Base-by-base conservation (phyloP, 2,113 vertebrate species). In the Anolis sagrei region DNA sequence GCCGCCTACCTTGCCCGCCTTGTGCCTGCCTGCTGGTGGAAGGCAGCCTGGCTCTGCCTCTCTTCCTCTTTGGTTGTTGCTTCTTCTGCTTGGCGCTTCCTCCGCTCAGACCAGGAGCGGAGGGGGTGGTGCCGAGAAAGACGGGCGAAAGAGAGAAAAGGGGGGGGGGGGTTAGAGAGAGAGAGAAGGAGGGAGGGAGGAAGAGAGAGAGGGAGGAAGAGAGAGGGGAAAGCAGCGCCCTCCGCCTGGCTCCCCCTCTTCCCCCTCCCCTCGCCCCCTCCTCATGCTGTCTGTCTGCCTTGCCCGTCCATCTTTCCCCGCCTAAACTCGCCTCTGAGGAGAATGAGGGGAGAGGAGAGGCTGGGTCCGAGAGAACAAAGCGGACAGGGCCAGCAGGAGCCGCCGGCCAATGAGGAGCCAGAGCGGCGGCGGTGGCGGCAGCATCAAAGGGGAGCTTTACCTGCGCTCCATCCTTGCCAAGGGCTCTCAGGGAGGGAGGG, bases 311-410 rank as follows among this genome's bases (percentile, higher is more conserved):
- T 74, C 85, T 54, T 19, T 19, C 58, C 39, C 82, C 23, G 39
- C 39, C 39, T 44, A 5, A 44, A 44, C 39, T 44, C 39, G 39
- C 48, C 58, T 23, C 66, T 4, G 48, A 49, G 19, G 54, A n/a
- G 77, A 25, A 36, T 74, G 36, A 64, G 61, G n/a, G 18, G 58
- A 79, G 58, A 48, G 48, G 61, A 1, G 51, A 87, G 77, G 91
- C 78, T 84, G 68, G 87, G 51, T 82, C 79, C 70, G 88, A 44
- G 62, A 87, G 86, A 87, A 87, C 86, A 87, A 87, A 87, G 86
- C 86, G 74, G 75, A 74, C 39, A 62, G 66, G 76, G 62, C 61
- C 61, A n/a, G 62, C 11, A n/a, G n/a, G n/a, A n/a, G n/a, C 62
- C 5, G 80, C 51, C 74, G 83, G 81, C 86, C 81, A 87, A 83